phyloP scores from a whole-genome alignment of 2,797 vertebrate species.

The Mionectes olivaceus region DNA sequence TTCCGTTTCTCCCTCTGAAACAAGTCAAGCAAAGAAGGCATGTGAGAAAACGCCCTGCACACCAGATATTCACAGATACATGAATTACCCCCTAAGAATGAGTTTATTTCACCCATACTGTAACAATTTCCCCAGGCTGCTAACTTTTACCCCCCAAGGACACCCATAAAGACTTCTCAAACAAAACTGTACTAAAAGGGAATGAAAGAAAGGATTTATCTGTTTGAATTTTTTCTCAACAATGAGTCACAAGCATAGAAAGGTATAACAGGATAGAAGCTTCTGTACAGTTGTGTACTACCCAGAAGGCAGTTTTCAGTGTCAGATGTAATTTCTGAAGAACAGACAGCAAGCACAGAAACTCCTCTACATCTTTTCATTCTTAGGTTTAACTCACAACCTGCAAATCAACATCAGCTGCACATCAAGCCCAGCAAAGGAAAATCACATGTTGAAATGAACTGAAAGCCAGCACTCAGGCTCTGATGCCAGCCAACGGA shows the following conservation, averaged over 20 bases:
- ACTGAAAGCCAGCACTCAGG: background rate
- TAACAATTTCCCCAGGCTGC: background rate
- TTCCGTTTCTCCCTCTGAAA: conserved; percentile 84
- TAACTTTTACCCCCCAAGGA: background rate
- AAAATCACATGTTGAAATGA: background rate
- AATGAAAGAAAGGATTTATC: background rate
- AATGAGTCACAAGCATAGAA: background rate
- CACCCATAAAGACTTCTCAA: background rate
- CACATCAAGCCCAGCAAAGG: background rate
- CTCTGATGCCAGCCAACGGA: background rate
- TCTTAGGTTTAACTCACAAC: background rate
- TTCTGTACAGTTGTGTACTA: background rate
- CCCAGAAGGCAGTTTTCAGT: background rate
- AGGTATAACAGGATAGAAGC: background rate
- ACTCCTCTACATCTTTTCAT: background rate
- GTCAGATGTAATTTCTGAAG: background rate
- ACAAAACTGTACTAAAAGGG: background rate
- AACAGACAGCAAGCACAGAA: background rate
- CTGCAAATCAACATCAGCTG: background rate
- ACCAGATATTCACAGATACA: background rate
- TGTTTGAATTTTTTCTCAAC: background rate
- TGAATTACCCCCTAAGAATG: background rate
- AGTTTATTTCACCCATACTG: background rate
- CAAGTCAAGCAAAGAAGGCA: background rate
- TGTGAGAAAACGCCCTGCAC: background rate